Evolutionary conservation across 2,113 vertebrate genomes (phyloP).

Genomic region (Otocyon megalotis): DNA sequence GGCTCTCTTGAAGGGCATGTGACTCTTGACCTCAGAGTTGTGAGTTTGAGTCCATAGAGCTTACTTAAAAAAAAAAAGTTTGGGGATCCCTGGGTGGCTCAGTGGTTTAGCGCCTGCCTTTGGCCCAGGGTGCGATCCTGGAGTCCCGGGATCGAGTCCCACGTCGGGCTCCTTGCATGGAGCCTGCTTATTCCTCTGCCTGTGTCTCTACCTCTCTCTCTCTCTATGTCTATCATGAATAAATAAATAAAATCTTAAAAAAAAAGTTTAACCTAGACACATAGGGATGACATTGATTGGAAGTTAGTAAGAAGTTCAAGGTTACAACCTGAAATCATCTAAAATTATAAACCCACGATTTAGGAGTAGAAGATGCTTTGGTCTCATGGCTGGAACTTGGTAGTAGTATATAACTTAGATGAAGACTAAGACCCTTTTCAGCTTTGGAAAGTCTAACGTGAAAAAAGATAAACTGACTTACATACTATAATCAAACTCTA

Average conservation of each 20-base stretch:
- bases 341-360: not conserved
- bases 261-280: not conserved
- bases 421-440: not conserved
- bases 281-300: not conserved
- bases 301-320: not conserved
- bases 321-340: not conserved
- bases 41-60: not conserved
- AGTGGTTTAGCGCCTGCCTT: too few relatives aligned
- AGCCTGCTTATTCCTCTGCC: too few relatives aligned
- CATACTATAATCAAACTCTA: not conserved
- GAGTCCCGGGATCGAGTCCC: too few relatives aligned
- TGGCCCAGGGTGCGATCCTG: too few relatives aligned
- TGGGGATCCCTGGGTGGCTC: too few relatives aligned
- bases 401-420: not conserved
- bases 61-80: not conserved
- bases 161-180: too few relatives aligned
- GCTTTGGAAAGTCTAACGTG: constrained; percentile 13
- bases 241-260: not conserved
- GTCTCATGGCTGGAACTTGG: not conserved
- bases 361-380: not conserved
- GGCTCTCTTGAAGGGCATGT: not conserved
- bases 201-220: too few relatives aligned
- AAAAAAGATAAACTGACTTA: not conserved
- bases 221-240: too few relatives aligned
- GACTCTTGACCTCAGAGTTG: not conserved